Percentiles rank a stretch among this genome's conserved stretches.
These are phyloP conservation scores for Oasisia sp. DNA, from an alignment of 2,888 invertebrate genomes.

Conservation along the genomic window DNA sequence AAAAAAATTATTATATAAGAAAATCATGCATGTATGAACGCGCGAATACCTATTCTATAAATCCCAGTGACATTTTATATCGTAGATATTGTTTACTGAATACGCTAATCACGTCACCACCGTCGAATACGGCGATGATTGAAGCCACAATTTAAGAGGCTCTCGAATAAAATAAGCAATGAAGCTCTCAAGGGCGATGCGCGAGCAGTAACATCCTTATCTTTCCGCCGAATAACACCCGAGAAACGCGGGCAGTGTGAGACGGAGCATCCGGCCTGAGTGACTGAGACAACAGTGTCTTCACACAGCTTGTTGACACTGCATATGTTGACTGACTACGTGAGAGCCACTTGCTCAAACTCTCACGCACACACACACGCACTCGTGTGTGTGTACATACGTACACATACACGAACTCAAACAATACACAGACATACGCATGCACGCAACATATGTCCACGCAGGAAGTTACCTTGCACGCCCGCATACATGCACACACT, in stretches of 20 bases:
- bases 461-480: too few relatives aligned
- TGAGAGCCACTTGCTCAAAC: background rate
- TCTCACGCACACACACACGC: too few relatives aligned
- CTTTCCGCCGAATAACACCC: background rate
- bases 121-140: background rate
- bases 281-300: background rate
- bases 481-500: too few relatives aligned
- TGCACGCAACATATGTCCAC: too few relatives aligned
- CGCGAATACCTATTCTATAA: background rate
- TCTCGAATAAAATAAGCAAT: background rate
- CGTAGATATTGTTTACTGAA: background rate
- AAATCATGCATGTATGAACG: background rate
- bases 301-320: background rate
- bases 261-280: background rate
- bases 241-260: background rate
- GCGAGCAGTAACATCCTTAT: background rate
- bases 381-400: too few relatives aligned
- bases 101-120: background rate
- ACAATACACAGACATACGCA: too few relatives aligned
- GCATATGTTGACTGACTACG: background rate
- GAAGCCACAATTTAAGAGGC: background rate
- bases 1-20: too few relatives aligned
- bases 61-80: background rate
- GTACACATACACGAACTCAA: too few relatives aligned
- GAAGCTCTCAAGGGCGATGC: background rate